Evolutionary conservation across 2,888 invertebrate species (phyloP), one percentile per base, ranked within the genome.

Genomic region (Onchidella celtica): DNA sequence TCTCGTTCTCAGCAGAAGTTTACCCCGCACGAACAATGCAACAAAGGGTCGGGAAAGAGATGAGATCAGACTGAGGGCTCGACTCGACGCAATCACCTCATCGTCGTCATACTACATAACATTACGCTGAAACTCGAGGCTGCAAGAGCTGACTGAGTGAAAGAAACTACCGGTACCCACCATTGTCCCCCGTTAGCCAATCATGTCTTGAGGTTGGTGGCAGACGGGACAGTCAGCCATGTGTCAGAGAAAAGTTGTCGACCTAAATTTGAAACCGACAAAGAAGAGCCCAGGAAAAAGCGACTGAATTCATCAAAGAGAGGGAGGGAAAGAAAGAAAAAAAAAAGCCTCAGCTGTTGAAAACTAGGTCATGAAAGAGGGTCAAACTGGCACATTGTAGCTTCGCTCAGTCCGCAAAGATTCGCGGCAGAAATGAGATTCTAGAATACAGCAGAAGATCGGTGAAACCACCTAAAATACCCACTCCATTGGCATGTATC

Each of bases 231-330:
- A 40, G 29, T n/a, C n/a, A n/a, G n/a, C n/a, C n/a, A n/a, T n/a
- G n/a, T n/a, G n/a, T n/a, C n/a, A n/a, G 47, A 70, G 29, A 61
- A n/a, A 14, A 14, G 6, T 24, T 6, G 61, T n/a, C 61, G 61
- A 61, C 61, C 61, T 61, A 61, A 61, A 61, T 61, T 61, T 61
- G 9, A 17, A 4, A 61, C 21, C 61, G 61, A n/a, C 61, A n/a
- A 61, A 9, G n/a, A 61, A 61, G 61, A 61, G 61, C 11, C 14
- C 29, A 21, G 66, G 66, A 32, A 32, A 66, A 6, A 21, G 63
- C 17, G 63, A 63, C n/a, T n/a, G n/a, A n/a, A n/a, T n/a, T n/a
- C n/a, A n/a, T n/a, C n/a, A n/a, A n/a, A n/a, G 9, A 17, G 47
- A 47, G 17, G 24, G 47, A 40, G 38, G 17, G 47, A 21, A 9